These are phyloP conservation scores for Zophobas morio DNA, from an alignment of 1,140 invertebrate genomes.

Conservation along the genomic window DNA sequence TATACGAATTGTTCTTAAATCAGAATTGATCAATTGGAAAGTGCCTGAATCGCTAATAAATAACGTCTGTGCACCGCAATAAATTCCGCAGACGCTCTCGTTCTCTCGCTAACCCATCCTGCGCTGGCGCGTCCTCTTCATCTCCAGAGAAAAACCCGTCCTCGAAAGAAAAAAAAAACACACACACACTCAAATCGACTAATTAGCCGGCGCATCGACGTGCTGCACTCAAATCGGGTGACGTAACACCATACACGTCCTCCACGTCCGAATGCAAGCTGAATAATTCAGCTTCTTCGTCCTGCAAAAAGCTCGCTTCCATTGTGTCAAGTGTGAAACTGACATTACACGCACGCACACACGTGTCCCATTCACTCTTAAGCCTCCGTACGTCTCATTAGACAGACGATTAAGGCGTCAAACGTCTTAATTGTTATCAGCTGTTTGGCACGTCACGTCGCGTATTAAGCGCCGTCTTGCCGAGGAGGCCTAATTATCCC, in stretches of 20 bases:
- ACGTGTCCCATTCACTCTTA: constrained; percentile 47
- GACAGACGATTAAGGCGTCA: constrained; percentile 50
- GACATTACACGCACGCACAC: constrained; percentile 37
- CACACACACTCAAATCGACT: constrained; percentile 44
- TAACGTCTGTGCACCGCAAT: constrained; percentile 36
- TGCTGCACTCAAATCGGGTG: constrained; percentile 24
- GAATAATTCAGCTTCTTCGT: constrained; percentile 47
- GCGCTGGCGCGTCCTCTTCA: constrained; percentile 3
- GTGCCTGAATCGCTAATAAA: constrained; percentile 21
- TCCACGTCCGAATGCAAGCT: constrained; percentile 34
- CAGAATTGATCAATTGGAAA: constrained; percentile 10
- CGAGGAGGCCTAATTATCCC: constrained; percentile 46
- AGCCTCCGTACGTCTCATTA: constrained; percentile 48
- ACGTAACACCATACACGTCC: constrained; percentile 42
- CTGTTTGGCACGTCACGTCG: constrained; percentile 49
- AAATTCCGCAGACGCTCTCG: constrained; percentile 16
- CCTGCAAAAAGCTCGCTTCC: constrained; percentile 15
- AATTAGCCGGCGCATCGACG: constrained; percentile 17
- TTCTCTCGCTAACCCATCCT: constrained; percentile 23
- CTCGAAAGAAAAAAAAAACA: constrained; percentile 5
- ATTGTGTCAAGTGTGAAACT: constrained; percentile 44
- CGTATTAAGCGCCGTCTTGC: constrained; percentile 48
- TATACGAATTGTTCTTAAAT: constrained; percentile 43
- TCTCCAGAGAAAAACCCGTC: constrained; percentile 23
- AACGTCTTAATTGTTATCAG: constrained; percentile 51